A percentile compares a stretch with the other conserved stretches of the same genome.
Evolutionary conservation across 2,797 vertebrate genomes (phyloP).

Genomic region (Picus viridis): DNA sequence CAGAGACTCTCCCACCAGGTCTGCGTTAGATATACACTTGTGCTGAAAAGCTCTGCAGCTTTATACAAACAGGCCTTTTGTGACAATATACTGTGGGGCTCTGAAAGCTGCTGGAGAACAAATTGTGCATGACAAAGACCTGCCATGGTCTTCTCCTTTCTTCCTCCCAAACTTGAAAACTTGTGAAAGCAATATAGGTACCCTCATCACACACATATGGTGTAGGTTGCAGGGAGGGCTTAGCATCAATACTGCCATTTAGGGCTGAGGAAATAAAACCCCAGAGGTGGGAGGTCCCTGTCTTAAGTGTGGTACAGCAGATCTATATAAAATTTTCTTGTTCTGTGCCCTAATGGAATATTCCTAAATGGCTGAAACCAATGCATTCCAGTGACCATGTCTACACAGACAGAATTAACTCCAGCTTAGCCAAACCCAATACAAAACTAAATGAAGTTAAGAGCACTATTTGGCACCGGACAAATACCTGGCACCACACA

Average conservation of each 20-base stretch:
- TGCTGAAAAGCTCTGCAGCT: slow-evolving; percentile 18
- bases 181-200: background rate
- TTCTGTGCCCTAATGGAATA: background rate
- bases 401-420: background rate
- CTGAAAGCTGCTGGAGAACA: background rate
- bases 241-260: background rate
- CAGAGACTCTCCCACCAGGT: background rate
- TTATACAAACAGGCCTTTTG: background rate
- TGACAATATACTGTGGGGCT: background rate
- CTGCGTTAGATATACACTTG: background rate
- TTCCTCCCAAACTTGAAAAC: background rate
- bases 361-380: background rate
- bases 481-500: background rate
- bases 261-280: background rate
- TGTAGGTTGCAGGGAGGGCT: background rate
- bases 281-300: background rate
- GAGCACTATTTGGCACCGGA: background rate
- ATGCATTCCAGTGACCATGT: background rate
- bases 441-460: background rate
- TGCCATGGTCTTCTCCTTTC: background rate
- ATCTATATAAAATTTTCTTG: background rate
- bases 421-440: too few relatives aligned
- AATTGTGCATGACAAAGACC: background rate
- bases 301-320: background rate
- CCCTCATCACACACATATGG: background rate